Conservation (phyloP, 2,113 vertebrate species). For the Meles meles region DNA sequence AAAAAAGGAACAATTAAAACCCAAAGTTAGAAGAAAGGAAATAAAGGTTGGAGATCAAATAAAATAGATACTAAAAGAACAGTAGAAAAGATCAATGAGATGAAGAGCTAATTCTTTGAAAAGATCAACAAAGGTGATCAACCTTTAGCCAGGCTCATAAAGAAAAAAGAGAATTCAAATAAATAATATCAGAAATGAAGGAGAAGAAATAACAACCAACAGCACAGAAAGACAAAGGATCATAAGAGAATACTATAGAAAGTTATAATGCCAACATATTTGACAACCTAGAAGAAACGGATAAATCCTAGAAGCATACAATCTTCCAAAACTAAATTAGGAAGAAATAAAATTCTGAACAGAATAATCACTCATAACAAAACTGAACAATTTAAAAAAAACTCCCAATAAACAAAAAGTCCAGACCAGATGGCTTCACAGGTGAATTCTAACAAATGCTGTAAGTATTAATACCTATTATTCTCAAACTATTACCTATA, state of each 20-base stretch:
- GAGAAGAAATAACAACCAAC: neutral
- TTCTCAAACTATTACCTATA: neutral
- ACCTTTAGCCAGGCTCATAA: neutral
- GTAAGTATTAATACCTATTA: neutral
- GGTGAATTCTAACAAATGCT: neutral
- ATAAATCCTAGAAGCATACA: neutral
- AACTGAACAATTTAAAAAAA: neutral
- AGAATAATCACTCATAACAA: neutral
- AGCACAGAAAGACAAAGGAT: neutral
- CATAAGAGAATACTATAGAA: neutral
- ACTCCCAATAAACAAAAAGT: neutral
- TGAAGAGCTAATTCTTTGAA: neutral
- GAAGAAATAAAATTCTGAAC: neutral
- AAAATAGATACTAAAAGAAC: neutral
- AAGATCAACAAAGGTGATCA: neutral
- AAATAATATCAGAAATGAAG: neutral
- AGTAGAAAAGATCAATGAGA: neutral
- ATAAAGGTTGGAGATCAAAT: neutral
- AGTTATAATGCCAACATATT: neutral
- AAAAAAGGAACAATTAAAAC: neutral
- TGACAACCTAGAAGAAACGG: neutral
- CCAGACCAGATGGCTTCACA: neutral
- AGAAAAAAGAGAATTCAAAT: neutral
- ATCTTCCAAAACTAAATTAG: neutral
- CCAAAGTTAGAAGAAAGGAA: neutral